Conservation (phyloP, 1,140 invertebrate genomes). For the Ceratosolen solmsi region DNA sequence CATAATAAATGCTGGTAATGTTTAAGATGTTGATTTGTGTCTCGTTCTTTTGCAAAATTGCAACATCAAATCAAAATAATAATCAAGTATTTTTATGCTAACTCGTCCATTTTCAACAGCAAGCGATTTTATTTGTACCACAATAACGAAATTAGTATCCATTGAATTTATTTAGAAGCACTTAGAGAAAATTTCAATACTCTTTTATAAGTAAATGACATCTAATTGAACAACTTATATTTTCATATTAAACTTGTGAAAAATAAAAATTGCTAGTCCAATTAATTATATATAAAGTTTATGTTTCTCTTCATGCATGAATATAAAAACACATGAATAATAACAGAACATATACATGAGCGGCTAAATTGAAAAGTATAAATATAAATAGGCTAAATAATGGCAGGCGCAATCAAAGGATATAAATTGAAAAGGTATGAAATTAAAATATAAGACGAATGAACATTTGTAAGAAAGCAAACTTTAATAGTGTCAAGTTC, state of each 20-base stretch:
- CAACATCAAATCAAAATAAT: no score
- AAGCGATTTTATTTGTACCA: no score
- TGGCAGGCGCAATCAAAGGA: conserved; percentile 36
- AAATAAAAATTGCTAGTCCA: conserved; percentile 3
- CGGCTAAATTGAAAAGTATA: not conserved
- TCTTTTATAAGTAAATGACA: no score
- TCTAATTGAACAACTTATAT: no score
- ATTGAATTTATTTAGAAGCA: conserved; percentile 4
- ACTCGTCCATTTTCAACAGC: no score
- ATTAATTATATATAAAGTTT: conserved; percentile 33
- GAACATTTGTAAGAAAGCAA: conserved; percentile 50
- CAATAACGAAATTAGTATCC: no score
- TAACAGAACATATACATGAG: conserved; percentile 11
- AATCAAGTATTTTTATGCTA: no score
- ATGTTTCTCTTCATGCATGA: conserved; percentile 7
- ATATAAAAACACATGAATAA: conserved; percentile 21
- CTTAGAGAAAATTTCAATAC: no score
- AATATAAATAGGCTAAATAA: conserved; percentile 20
- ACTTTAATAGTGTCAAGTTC: conserved; percentile 49
- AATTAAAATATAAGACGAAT: conserved; percentile 42
- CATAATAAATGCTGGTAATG: no score
- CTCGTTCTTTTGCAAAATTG: no score
- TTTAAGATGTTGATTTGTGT: no score
- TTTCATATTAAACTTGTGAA: no score
- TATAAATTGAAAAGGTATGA: conserved; percentile 43